A percentile compares a stretch with the other conserved stretches of the same genome.
phyloP scores from a whole-genome alignment of 2,113 vertebrate genomes.

The Psophia crepitans region DNA sequence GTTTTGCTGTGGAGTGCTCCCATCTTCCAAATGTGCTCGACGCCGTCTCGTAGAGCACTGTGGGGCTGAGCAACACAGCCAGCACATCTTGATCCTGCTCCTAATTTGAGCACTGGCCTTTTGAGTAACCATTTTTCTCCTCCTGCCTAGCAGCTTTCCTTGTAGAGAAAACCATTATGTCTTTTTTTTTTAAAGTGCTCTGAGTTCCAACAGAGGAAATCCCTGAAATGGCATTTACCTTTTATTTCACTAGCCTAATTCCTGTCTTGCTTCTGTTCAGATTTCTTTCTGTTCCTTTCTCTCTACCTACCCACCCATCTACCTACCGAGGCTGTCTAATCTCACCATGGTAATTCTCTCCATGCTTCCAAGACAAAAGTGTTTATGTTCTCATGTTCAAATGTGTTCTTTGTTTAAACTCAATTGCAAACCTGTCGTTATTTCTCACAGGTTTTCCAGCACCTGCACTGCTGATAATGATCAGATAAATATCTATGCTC shows the following conservation, averaged over 20 bases:
- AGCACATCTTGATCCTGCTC: background rate
- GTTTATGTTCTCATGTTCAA: background rate
- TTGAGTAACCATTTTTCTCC: background rate
- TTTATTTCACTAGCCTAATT: slow-evolving; percentile 2
- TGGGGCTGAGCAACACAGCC: background rate
- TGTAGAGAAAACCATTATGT: background rate
- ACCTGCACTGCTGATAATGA: background rate
- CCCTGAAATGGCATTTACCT: background rate
- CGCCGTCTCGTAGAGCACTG: accelerated
- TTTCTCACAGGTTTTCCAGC: background rate
- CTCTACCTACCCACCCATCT: background rate
- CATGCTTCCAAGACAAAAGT: background rate
- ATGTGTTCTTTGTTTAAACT: background rate
- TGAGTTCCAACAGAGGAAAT: background rate
- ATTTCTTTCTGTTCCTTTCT: background rate
- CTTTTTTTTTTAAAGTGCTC: background rate
- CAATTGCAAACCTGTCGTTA: background rate
- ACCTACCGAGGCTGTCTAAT: background rate
- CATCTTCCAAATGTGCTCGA: background rate
- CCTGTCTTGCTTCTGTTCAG: background rate
- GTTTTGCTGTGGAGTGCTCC: background rate
- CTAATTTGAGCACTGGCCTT: background rate
- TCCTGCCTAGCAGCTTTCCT: background rate
- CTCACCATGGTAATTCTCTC: background rate
- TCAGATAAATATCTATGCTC: background rate